Percentiles rank a stretch among this genome's conserved stretches.
These are phyloP conservation scores for Alcedo quadribrachys DNA, from an alignment of 2,797 vertebrate genomes.

Conservation along the genomic window DNA sequence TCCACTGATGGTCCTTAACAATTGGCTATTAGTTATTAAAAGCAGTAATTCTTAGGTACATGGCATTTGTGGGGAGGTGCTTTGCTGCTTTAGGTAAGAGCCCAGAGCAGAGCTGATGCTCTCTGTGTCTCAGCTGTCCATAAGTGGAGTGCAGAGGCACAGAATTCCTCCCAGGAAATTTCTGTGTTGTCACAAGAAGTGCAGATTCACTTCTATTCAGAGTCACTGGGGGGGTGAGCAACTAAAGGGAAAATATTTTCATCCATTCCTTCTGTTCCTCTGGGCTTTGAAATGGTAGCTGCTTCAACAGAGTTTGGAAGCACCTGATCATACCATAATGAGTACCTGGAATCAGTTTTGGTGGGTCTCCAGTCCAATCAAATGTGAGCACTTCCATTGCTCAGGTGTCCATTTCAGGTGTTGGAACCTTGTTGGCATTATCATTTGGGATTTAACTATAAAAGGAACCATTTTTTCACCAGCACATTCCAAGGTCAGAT, in stretches of 20 bases:
- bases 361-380: background rate
- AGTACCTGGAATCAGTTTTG: background rate
- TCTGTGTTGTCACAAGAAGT: background rate
- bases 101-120: background rate
- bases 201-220: background rate
- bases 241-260: background rate
- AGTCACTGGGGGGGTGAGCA: background rate
- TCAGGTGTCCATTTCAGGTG: background rate
- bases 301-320: background rate
- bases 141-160: background rate
- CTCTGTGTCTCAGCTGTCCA: background rate
- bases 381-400: background rate
- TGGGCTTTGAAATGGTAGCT: background rate
- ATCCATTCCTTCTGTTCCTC: background rate
- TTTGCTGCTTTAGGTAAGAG: background rate
- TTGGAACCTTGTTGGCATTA: background rate
- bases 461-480: background rate
- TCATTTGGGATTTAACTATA: background rate
- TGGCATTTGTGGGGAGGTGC: background rate
- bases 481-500: background rate
- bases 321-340: background rate
- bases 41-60: constrained; percentile 41
- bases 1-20: background rate
- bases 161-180: background rate
- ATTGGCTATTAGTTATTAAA: constrained; percentile 50